These are phyloP conservation scores for Butastur rufipennis DNA, from an alignment of 2,113 vertebrate genomes.

Conservation along the genomic window DNA sequence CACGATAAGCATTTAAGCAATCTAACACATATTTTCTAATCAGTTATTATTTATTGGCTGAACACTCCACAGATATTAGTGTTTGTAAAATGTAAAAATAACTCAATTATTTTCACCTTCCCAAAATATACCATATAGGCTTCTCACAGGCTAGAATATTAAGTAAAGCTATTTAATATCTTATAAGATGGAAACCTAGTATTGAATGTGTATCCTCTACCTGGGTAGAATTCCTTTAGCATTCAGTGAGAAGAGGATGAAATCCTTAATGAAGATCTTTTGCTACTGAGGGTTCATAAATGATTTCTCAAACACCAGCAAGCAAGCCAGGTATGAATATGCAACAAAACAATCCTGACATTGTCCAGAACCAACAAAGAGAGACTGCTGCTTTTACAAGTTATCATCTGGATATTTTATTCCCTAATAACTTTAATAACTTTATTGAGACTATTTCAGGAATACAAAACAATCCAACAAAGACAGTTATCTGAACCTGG, in stretches of 20 bases:
- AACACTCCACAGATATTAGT: neutral
- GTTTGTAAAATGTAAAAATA: neutral
- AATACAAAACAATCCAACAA: neutral
- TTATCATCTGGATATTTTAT: neutral
- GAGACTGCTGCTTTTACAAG: neutral
- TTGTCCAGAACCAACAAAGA: neutral
- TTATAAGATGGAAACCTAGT: neutral
- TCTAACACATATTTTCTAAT: neutral
- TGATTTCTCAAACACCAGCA: neutral
- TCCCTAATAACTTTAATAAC: neutral
- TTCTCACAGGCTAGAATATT: neutral
- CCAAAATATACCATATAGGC: neutral
- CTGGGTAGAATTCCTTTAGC: neutral
- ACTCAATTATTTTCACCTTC: neutral
- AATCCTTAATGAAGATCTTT: neutral
- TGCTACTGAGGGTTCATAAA: neutral
- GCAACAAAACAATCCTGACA: neutral
- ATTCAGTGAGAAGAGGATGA: neutral
- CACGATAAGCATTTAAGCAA: neutral
- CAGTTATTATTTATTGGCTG: neutral
- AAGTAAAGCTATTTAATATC: neutral
- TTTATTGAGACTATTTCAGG: neutral
- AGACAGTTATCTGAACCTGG: neutral
- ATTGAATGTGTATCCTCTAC: neutral
- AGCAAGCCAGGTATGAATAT: neutral